Evolutionary conservation across 2,113 vertebrate genomes (phyloP), one percentile per base, ranked within the genome.

Genomic region (Lasiurus borealis): DNA sequence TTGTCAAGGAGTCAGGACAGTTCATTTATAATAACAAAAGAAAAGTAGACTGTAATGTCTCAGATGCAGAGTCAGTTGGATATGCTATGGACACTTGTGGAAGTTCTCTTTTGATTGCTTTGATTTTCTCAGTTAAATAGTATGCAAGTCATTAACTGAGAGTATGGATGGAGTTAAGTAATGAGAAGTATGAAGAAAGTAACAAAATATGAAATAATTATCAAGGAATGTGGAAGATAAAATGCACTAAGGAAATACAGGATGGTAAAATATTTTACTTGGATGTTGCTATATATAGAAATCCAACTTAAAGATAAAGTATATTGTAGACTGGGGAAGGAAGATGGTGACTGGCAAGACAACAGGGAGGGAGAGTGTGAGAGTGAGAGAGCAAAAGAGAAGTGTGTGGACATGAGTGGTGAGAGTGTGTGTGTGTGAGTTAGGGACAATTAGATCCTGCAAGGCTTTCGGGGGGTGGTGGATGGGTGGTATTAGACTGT

Each of bases 91-190:
- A 7, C 4, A 59, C 36, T 34, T 83, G 13, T 14, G n/a, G 18
- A 89, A 59, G 12, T 12, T 68, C 40, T 50, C 27, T 85, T 88
- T 31, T 6, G 23, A 78, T 44, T 31, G 2, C 46, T 40, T 40
- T 40, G 40, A 83, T 87, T 75, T 75, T 92, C 76, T 90, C n/a
- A n/a, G 25, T 46, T 93, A 73, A 78, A 91, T 76, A 54, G 18
- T 64, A 72, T 92, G 23, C 19, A 71, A 64, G 40, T 29, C 64
- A 27, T 48, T 48, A 71, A 6, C n/a, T 64, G 64, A 93, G 34
- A 85, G 9, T 46, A 31, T 85, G 18, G 64, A 62, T 8, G 40
- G 14, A 5, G 5, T 31, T n/a, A 90, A 83, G 44, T 12, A 34
- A 48, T 52, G 27, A 31, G 73, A 88, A 12, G 5, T 50, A 64